phyloP scores from a whole-genome alignment of 2,888 invertebrate genomes.

The Agrotis puta region DNA sequence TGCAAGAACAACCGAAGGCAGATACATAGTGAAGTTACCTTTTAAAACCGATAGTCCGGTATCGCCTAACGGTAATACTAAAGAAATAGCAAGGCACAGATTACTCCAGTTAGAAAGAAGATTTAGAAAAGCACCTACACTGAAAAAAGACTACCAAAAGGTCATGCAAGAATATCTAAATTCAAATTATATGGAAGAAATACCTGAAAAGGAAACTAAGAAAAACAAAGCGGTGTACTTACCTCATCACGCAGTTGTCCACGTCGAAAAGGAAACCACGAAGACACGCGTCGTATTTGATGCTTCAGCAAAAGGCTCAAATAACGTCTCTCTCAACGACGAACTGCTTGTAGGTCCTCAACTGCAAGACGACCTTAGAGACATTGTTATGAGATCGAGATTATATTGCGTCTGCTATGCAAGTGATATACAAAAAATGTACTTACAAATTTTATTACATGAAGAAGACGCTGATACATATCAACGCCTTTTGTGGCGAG shows the following conservation, averaged over 20 bases:
- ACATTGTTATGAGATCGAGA: slow-evolving; percentile 63
- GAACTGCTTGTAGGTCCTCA: slow-evolving; percentile 59
- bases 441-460: slow-evolving; percentile 25
- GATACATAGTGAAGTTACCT: too few species aligned
- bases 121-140: too few species aligned
- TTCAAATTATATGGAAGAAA: slow-evolving; percentile 1
- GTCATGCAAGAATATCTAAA: slow-evolving; percentile 7
- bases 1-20: too few species aligned
- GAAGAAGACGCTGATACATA: slow-evolving; percentile 2
- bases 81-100: too few species aligned
- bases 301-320: slow-evolving; percentile 30
- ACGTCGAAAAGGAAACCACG: slow-evolving; percentile 35
- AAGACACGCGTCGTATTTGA: slow-evolving; percentile 61
- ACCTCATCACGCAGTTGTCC: too few species aligned
- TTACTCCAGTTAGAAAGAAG: too few species aligned
- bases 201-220: not conserved
- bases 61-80: too few species aligned
- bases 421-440: slow-evolving; percentile 67
- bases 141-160: not conserved
- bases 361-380: slow-evolving; percentile 60
- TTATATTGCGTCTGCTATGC: slow-evolving; percentile 59
- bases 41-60: too few species aligned
- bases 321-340: slow-evolving; percentile 59
- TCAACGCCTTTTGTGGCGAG: slow-evolving; percentile 22
- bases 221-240: too few species aligned